These are phyloP conservation scores for Ctenoplectra terminalis DNA, from an alignment of 1,140 invertebrate genomes.

Conservation along the genomic window DNA sequence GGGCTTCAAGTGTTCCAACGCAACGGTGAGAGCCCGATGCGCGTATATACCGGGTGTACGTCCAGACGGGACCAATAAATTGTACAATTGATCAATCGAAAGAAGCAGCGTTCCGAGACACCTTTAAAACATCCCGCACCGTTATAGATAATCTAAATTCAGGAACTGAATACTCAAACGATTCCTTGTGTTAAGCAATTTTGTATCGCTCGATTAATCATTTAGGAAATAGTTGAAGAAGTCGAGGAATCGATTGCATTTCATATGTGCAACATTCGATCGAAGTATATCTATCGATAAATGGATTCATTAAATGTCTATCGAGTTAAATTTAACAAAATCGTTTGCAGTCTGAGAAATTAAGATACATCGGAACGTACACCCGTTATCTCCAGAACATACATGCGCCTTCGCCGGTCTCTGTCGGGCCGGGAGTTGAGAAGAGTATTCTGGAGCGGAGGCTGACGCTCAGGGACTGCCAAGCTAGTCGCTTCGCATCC, in stretches of 20 bases:
- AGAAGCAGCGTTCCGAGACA: background rate
- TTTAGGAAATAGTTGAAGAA: background rate
- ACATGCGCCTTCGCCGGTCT: constrained; percentile 57
- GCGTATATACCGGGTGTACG: constrained; percentile 72
- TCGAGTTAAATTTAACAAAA: background rate
- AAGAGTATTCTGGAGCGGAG: constrained; percentile 63
- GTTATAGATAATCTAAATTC: background rate
- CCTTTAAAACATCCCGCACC: too few species aligned
- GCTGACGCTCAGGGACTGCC: constrained; percentile 71
- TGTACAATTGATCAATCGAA: background rate
- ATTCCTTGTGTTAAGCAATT: background rate
- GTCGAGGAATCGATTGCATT: background rate
- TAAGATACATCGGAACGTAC: background rate
- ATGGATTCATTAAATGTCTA: background rate
- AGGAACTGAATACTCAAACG: background rate
- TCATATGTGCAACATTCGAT: background rate
- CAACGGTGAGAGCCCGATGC: constrained; percentile 73
- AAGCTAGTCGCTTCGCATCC: constrained; percentile 67
- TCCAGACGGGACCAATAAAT: background rate
- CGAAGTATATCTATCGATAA: background rate
- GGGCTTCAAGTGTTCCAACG: constrained; percentile 82
- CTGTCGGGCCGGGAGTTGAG: constrained; percentile 49
- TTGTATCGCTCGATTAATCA: background rate
- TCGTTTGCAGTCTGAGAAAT: background rate
- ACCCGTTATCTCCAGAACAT: constrained; percentile 60